Percentiles rank a stretch among this genome's conserved stretches.
Conservation (phyloP, 2,888 invertebrate species). For the Watsonalla binaria region DNA sequence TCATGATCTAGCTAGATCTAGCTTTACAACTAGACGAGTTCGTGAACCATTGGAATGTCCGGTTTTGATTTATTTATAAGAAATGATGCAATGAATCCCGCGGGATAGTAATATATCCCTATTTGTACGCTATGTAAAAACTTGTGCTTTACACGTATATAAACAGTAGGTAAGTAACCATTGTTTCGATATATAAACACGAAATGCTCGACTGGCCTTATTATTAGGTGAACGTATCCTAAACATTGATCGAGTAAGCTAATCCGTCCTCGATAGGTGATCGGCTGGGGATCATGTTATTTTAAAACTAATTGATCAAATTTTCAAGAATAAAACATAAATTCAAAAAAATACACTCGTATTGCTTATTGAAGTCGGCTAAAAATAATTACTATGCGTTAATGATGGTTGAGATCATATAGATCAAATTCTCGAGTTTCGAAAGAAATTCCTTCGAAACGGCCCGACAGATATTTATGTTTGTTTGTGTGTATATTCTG, state of each 20-base stretch:
- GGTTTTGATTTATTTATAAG: slow-evolving; percentile 19
- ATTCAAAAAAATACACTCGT: too few relatives aligned
- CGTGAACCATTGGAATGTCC: slow-evolving; percentile 66
- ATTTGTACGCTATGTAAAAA: background rate
- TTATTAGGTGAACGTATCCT: slow-evolving; percentile 22
- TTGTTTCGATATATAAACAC: slow-evolving; percentile 11
- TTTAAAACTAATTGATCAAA: slow-evolving; percentile 8
- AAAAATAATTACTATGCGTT: too few relatives aligned
- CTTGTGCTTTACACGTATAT: background rate
- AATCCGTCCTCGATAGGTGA: slow-evolving; percentile 17
- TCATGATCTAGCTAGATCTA: slow-evolving; percentile 50
- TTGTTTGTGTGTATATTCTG: too few relatives aligned
- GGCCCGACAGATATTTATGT: too few relatives aligned
- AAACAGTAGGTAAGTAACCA: background rate
- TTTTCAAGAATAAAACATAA: background rate
- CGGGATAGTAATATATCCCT: background rate
- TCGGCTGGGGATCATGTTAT: slow-evolving; percentile 15
- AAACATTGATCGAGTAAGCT: slow-evolving; percentile 54
- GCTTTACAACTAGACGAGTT: slow-evolving; percentile 25
- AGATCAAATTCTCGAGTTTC: too few relatives aligned
- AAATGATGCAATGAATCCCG: background rate
- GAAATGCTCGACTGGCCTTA: slow-evolving; percentile 58
- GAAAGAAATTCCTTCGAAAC: too few relatives aligned
- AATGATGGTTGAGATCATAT: too few relatives aligned
- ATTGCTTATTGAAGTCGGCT: too few relatives aligned